Evolutionary conservation across 2,113 vertebrate species (phyloP).

Genomic region (Mungos mungo): DNA sequence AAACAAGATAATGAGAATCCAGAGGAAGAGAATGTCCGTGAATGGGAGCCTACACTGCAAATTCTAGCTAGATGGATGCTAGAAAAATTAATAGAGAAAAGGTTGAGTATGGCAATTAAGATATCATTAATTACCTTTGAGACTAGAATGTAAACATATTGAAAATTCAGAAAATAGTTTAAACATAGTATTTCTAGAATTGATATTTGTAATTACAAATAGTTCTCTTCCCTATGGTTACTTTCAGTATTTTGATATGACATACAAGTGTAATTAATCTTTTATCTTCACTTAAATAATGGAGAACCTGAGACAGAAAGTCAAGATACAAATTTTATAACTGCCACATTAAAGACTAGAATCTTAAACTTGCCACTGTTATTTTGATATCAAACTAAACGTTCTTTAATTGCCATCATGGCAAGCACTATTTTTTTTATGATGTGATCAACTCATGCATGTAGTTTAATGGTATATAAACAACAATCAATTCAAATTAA

Average conservation of each 20-base stretch:
- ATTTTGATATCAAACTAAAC: background rate
- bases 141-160: background rate
- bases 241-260: background rate
- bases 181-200: background rate
- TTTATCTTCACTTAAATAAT: background rate
- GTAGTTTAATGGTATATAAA: conserved; percentile 73
- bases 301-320: background rate
- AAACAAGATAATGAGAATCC: background rate
- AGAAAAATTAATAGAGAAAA: background rate
- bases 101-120: background rate
- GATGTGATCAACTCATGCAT: conserved; percentile 64
- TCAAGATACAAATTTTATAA: background rate
- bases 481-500: conserved; percentile 77
- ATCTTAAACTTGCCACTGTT: background rate
- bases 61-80: background rate
- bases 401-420: background rate
- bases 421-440: conserved; percentile 57
- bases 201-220: background rate
- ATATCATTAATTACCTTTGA: background rate
- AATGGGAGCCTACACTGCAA: background rate
- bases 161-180: background rate
- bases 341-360: background rate
- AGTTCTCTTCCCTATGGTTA: background rate
- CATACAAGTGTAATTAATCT: background rate
- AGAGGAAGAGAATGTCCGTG: background rate